phyloP scores from a whole-genome alignment of 2,113 vertebrate species.

The Mystacornis crossleyi region DNA sequence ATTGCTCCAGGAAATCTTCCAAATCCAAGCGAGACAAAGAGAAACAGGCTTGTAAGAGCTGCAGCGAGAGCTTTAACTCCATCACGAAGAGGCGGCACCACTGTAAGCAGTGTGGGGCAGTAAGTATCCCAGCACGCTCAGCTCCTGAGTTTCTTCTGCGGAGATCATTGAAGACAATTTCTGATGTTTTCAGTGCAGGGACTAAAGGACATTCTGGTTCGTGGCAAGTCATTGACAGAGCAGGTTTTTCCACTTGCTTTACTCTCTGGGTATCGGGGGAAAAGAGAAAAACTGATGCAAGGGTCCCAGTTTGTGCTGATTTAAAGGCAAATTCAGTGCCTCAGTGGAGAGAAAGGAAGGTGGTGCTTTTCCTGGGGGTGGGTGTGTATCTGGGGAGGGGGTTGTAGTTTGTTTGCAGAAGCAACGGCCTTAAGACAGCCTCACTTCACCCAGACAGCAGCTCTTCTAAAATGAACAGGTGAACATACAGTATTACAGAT shows the following conservation, averaged over 20 bases:
- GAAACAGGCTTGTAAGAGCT: conserved; percentile 92
- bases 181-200: not conserved
- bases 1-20: conserved; percentile 82
- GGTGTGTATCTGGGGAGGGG: rapidly evolving
- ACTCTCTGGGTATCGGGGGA: not conserved
- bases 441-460: not conserved
- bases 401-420: not conserved
- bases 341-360: not conserved
- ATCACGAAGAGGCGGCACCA: conserved; percentile 94
- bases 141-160: not conserved
- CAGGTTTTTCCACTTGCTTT: not conserved
- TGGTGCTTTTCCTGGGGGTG: not conserved
- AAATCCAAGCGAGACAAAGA: conserved; percentile 90
- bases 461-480: not conserved
- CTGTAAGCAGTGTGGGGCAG: conserved; percentile 91
- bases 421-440: not conserved
- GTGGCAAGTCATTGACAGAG: not conserved
- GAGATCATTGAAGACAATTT: not conserved
- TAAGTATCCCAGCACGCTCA: conserved; percentile 66
- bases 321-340: not conserved
- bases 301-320: not conserved
- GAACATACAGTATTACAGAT: not conserved
- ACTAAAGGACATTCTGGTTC: not conserved
- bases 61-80: conserved; percentile 90
- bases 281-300: not conserved